A percentile compares a stretch with the other conserved stretches of the same genome.
phyloP scores from a whole-genome alignment of 2,888 invertebrate genomes.

The Dimorphilus gyrociliatus region DNA sequence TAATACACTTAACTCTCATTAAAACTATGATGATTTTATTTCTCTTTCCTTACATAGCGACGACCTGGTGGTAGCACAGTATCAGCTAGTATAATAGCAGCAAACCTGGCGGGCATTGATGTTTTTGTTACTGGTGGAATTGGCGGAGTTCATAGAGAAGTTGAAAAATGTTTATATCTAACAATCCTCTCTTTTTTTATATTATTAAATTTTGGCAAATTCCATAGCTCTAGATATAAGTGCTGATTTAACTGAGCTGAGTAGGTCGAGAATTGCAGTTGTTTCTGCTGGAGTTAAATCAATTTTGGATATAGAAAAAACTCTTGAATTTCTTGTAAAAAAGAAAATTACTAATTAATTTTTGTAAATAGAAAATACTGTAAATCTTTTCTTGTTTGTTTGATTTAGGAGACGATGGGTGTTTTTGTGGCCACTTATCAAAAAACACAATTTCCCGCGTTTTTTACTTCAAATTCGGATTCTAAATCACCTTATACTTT shows the following conservation, averaged over 20 bases:
- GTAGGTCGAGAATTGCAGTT: conserved; percentile 67
- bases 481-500: conserved; percentile 55
- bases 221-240: conserved; percentile 81
- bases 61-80: conserved; percentile 73
- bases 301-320: conserved; percentile 81
- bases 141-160: conserved; percentile 86
- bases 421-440: conserved; percentile 71
- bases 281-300: conserved; percentile 93
- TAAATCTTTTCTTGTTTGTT: background rate
- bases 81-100: conserved; percentile 73
- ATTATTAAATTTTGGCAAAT: too few species aligned
- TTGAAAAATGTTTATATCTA: too few species aligned
- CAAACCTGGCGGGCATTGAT: conserved; percentile 61
- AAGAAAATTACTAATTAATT: conserved; percentile 1
- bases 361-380: background rate
- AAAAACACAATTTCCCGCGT: conserved; percentile 66
- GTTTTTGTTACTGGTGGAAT: conserved; percentile 80
- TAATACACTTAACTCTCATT: background rate
- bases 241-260: conserved; percentile 78
- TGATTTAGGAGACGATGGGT: conserved; percentile 70
- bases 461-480: conserved; percentile 66
- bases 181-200: too few species aligned
- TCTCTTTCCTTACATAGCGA: conserved; percentile 12
- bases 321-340: conserved; percentile 73
- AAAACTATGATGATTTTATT: background rate